A percentile compares a stretch with the other conserved stretches of the same genome.
phyloP scores from a whole-genome alignment of 1,140 invertebrate species.

The Macrocentrus cingulum region DNA sequence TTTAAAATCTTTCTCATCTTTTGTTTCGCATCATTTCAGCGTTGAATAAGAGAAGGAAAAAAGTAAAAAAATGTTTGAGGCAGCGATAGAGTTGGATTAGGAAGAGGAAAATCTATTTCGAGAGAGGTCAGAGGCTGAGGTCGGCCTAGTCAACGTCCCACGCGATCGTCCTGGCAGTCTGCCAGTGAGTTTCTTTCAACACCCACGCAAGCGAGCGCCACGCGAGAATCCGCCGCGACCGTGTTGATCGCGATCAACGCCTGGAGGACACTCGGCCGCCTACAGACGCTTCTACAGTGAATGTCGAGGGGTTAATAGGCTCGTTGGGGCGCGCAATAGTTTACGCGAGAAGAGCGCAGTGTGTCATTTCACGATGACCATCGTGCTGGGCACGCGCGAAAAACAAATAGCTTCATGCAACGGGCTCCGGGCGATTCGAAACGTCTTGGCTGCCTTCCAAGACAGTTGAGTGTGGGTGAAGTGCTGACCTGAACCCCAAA shows the following conservation, averaged over 20 bases:
- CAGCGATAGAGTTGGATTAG: too few relatives aligned
- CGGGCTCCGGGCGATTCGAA: too few relatives aligned
- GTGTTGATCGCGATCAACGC: conserved; percentile 23
- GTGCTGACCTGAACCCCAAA: too few relatives aligned
- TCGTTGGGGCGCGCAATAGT: conserved; percentile 19
- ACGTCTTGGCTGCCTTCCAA: too few relatives aligned
- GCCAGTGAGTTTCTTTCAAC: conserved; percentile 42
- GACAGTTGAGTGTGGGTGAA: too few relatives aligned
- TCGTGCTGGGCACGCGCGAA: too few relatives aligned
- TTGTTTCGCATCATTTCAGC: too few relatives aligned
- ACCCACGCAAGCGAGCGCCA: conserved; percentile 46
- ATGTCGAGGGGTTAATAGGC: conserved; percentile 29
- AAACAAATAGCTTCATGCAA: too few relatives aligned
- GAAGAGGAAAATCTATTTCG: conserved; percentile 46
- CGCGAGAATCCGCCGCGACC: background rate
- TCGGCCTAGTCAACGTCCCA: conserved; percentile 59
- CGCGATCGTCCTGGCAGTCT: conserved; percentile 50
- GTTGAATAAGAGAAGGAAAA: too few relatives aligned
- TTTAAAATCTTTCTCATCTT: too few relatives aligned
- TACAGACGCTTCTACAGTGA: conserved; percentile 19
- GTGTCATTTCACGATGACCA: background rate
- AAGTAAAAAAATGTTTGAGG: too few relatives aligned
- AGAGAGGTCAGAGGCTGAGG: conserved; percentile 61
- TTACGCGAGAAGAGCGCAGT: background rate
- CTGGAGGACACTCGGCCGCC: conserved; percentile 21